Evolutionary conservation across 2,113 vertebrate species (phyloP).

Genomic region (Turdus rufiventris): DNA sequence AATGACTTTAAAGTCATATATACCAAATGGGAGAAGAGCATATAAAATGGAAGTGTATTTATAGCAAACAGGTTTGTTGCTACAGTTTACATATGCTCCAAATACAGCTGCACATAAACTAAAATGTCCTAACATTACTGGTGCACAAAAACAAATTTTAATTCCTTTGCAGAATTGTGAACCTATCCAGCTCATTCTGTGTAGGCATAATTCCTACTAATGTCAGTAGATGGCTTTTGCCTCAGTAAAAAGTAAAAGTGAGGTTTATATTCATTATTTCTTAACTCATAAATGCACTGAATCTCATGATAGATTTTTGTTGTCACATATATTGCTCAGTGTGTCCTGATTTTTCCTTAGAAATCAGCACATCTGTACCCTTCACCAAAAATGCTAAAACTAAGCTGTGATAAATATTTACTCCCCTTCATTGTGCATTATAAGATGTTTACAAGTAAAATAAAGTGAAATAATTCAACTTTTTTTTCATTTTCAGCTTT

Average conservation of each 20-base stretch:
- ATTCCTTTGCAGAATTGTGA: constrained; percentile 22
- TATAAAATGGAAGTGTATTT: constrained; percentile 16
- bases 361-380: constrained; percentile 64
- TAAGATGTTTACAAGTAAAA: constrained; percentile 72
- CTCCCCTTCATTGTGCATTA: constrained; percentile 69
- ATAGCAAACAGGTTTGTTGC: constrained; percentile 25
- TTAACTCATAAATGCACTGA: constrained; percentile 45
- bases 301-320: constrained; percentile 37
- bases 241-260: constrained; percentile 38
- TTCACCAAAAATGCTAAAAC: constrained; percentile 58
- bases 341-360: constrained; percentile 37
- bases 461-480: constrained; percentile 56
- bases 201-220: constrained; percentile 20
- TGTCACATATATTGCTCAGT: constrained; percentile 39
- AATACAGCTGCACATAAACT: constrained; percentile 48
- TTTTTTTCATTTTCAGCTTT: constrained; percentile 45
- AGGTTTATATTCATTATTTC: constrained; percentile 37
- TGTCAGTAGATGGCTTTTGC: constrained; percentile 14
- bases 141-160: constrained; percentile 52
- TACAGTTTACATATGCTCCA: constrained; percentile 50
- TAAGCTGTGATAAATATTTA: constrained; percentile 67
- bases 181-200: background rate
- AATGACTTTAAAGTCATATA: constrained; percentile 41
- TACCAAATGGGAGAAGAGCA: constrained; percentile 67
- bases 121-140: constrained; percentile 35